Evolutionary conservation across 2,797 vertebrate species (phyloP).

Genomic region (Chelidonichthys spinosus): DNA sequence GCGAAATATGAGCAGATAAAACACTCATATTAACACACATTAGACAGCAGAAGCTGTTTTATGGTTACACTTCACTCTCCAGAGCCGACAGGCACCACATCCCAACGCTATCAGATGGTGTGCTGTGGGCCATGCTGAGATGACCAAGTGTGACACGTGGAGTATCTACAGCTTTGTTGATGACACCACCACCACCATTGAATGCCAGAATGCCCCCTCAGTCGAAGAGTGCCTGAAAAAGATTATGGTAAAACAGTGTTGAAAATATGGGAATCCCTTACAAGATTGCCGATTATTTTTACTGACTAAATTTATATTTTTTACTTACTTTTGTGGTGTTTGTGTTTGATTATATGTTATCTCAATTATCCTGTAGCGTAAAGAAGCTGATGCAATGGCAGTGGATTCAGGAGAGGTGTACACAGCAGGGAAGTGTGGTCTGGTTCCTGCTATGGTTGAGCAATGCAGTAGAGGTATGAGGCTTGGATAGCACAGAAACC

Average conservation of each 20-base stretch:
- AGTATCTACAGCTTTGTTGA: slow-evolving; percentile 59
- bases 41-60: not conserved
- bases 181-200: slow-evolving; percentile 44
- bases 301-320: too few species aligned
- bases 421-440: slow-evolving; percentile 89
- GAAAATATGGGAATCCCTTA: not conserved
- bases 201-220: slow-evolving; percentile 79
- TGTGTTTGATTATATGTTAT: slow-evolving; percentile 9
- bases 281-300: not conserved
- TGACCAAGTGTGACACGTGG: slow-evolving; percentile 90
- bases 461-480: slow-evolving; percentile 78
- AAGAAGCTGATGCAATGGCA: slow-evolving; percentile 89
- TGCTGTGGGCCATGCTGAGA: slow-evolving; percentile 84
- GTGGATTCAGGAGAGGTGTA: slow-evolving; percentile 92
- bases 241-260: slow-evolving; percentile 87
- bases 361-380: slow-evolving; percentile 77
- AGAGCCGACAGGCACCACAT: slow-evolving; percentile 39
- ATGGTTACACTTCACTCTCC: slow-evolving; percentile 13
- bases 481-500: not conserved
- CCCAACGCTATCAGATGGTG: slow-evolving; percentile 87
- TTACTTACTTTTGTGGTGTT: slow-evolving; percentile 1
- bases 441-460: slow-evolving; percentile 92
- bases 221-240: slow-evolving; percentile 88
- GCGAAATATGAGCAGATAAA: not conserved
- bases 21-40: not conserved